Percentiles rank a stretch among this genome's conserved stretches.
Evolutionary conservation across 2,888 invertebrate genomes (phyloP).

Genomic region (Agrypnus murinus): DNA sequence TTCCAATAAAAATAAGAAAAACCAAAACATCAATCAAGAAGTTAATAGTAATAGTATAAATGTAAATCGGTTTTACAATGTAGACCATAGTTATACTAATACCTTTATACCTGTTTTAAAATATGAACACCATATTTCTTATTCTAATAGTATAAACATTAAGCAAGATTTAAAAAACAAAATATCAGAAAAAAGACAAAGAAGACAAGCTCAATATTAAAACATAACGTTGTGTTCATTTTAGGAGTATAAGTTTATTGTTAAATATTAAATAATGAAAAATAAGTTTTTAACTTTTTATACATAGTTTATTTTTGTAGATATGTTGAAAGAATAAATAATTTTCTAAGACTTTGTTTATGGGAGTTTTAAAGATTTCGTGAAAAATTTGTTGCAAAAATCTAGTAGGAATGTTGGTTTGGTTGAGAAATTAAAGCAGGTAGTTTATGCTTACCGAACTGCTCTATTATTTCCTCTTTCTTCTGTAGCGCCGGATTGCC

Average conservation of each 20-base stretch:
- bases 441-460: too few relatives aligned
- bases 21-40: not conserved
- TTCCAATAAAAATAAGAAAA: not conserved
- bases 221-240: not conserved
- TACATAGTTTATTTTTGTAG: too few relatives aligned
- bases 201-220: slow-evolving; percentile 22
- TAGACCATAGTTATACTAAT: slow-evolving; percentile 58
- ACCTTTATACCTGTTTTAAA: slow-evolving; percentile 43
- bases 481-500: too few relatives aligned
- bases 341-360: too few relatives aligned
- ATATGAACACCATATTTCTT: slow-evolving; percentile 25
- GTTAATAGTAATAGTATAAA: slow-evolving; percentile 1
- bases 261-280: not conserved
- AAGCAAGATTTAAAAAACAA: slow-evolving; percentile 70
- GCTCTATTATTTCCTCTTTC: too few relatives aligned
- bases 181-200: slow-evolving; percentile 65
- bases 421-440: too few relatives aligned
- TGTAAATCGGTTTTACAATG: slow-evolving; percentile 25
- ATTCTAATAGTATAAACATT: slow-evolving; percentile 53
- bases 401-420: too few relatives aligned
- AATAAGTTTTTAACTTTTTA: too few relatives aligned
- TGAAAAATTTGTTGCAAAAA: too few relatives aligned
- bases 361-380: too few relatives aligned
- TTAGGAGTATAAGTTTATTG: not conserved
- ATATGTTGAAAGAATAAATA: too few relatives aligned